A percentile compares a stretch with the other conserved stretches of the same genome.
phyloP scores from a whole-genome alignment of 2,113 vertebrate species.

The Danio rerio region GRCz12tu NC_133200.1:11965501-11966000 shows the following conservation, averaged over 20 bases:
- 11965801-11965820: neutral
- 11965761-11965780: conserved; percentile 59
- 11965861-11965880: no score
- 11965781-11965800: conserved; percentile 52
- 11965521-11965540: neutral
- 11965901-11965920: no score
- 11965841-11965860: no score
- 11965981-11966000: no score
- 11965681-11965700: neutral
- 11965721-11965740: conserved; percentile 33
- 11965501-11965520: conserved; percentile 12
- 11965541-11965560: neutral
- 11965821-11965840: no score
- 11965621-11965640: neutral
- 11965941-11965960: no score
- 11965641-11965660: neutral
- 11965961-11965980: no score
- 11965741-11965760: conserved; percentile 57
- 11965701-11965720: neutral
- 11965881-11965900: no score
- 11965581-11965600: conserved; percentile 10
- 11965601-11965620: neutral
- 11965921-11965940: no score
- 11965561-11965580: neutral
- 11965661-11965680: neutral